Conservation (phyloP, 2,888 invertebrate species). For the Onchidella celtica region DNA sequence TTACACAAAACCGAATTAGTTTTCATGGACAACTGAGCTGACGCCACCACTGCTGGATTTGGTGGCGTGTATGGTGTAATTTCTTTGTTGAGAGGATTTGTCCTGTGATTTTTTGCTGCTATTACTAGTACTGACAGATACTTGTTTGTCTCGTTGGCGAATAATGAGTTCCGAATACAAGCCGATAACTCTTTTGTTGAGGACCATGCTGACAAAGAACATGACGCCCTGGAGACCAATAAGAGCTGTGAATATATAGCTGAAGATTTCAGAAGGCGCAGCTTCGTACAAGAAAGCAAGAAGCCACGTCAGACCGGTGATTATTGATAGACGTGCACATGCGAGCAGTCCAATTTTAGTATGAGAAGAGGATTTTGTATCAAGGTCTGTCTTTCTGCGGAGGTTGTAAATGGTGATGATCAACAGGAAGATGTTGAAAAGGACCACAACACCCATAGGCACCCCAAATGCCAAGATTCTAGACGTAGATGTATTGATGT, state of each 20-base stretch:
- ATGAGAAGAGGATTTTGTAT: background rate
- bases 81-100: no score
- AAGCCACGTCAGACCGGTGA: constrained; percentile 64
- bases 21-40: no score
- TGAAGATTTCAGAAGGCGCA: constrained; percentile 49
- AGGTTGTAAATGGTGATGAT: constrained; percentile 54
- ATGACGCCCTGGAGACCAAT: constrained; percentile 63
- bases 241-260: constrained; percentile 55
- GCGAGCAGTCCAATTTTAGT: constrained; percentile 37
- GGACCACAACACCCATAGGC: constrained; percentile 58
- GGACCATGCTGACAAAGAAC: constrained; percentile 59
- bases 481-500: constrained; percentile 38
- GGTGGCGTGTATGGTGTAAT: no score
- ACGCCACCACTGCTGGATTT: no score
- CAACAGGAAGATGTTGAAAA: constrained; percentile 60
- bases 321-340: constrained; percentile 59
- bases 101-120: no score
- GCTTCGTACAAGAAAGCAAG: constrained; percentile 59
- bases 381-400: background rate
- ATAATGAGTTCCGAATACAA: constrained; percentile 24
- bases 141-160: no score
- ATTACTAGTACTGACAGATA: no score
- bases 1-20: no score
- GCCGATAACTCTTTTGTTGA: constrained; percentile 55
- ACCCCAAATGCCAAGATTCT: constrained; percentile 56